Evolutionary conservation across 1,140 invertebrate species (phyloP), one percentile per base, ranked within the genome.

Genomic region (Phocides pigmalion): DNA sequence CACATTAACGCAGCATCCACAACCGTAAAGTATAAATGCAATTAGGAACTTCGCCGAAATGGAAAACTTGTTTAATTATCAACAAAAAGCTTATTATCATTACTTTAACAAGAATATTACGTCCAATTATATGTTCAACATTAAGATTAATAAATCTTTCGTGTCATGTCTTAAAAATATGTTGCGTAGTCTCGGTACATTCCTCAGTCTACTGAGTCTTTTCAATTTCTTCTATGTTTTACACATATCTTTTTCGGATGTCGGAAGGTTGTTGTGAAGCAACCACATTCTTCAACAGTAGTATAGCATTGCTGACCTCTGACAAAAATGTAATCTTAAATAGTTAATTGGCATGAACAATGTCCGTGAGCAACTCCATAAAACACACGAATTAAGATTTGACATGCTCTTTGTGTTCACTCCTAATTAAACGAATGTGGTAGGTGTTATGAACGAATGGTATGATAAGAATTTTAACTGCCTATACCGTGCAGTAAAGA

Each of bases 1-100:
- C 68, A 70, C 59, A 70, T 73, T 73, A 64, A 73, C 64, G 65
- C 62, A 62, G 64, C 67, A 70, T 58, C 46, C 56, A 67, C 69
- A 73, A 66, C 66, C 54, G 19, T 50, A 66, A 68, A 69, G 56
- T 70, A 61, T 63, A 59, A 63, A 70, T 58, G 54, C 54, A 58
- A 70, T 63, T 66, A 64, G 49, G 41, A 58, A 66, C 49, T 66
- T 46, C 59, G 37, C 42, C 37, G 58, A 62, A 62, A 58, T 39
- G 54, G 53, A 58, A 58, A 58, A 58, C 47, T 50, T 35, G 61
- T 63, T 53, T 54, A 64, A 64, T 64, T 53, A 64, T 12, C 49
- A 28, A 63, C 32, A 59, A 59, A 59, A 59, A 59, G 54, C 54
- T 44, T 59, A 59, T 59, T 59, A 44, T 44, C 54, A 59, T 59